Percentiles rank a stretch among this genome's conserved stretches.
Evolutionary conservation across 2,888 invertebrate genomes (phyloP).

Genomic region (Drosophila mayaguana): DNA sequence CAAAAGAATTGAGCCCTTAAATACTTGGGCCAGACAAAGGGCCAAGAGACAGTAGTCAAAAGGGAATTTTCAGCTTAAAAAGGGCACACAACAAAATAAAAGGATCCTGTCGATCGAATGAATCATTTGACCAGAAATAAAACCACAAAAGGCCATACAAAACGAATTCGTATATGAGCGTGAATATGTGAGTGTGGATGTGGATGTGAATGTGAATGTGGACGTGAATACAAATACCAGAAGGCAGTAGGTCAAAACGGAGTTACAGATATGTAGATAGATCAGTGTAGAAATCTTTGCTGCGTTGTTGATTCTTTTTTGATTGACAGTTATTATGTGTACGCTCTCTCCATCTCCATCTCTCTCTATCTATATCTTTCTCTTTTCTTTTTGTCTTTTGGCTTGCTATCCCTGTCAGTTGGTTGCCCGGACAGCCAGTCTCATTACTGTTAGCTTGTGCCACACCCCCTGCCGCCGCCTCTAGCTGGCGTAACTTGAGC

Average conservation of each 20-base stretch:
- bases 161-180: slow-evolving; percentile 3
- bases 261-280: slow-evolving; percentile 14
- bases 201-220: slow-evolving; percentile 11
- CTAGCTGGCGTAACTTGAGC: slow-evolving; percentile 60
- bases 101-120: slow-evolving; percentile 64
- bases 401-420: slow-evolving; percentile 6
- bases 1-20: slow-evolving; percentile 66
- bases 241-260: slow-evolving; percentile 17
- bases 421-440: slow-evolving; percentile 59
- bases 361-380: background rate
- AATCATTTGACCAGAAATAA: slow-evolving; percentile 82
- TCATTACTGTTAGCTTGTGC: slow-evolving; percentile 52
- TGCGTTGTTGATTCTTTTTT: slow-evolving; percentile 60
- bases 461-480: slow-evolving; percentile 9
- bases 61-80: slow-evolving; percentile 75
- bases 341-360: background rate
- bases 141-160: slow-evolving; percentile 70
- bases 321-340: slow-evolving; percentile 72
- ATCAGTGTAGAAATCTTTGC: slow-evolving; percentile 48
- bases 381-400: slow-evolving; percentile 5
- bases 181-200: background rate
- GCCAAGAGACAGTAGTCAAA: slow-evolving; percentile 66
- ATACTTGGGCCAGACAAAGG: slow-evolving; percentile 55
- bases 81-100: slow-evolving; percentile 29
- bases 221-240: slow-evolving; percentile 10